These are phyloP conservation scores for Leptosomus discolor DNA, from an alignment of 2,113 vertebrate species.

Conservation along the genomic window DNA sequence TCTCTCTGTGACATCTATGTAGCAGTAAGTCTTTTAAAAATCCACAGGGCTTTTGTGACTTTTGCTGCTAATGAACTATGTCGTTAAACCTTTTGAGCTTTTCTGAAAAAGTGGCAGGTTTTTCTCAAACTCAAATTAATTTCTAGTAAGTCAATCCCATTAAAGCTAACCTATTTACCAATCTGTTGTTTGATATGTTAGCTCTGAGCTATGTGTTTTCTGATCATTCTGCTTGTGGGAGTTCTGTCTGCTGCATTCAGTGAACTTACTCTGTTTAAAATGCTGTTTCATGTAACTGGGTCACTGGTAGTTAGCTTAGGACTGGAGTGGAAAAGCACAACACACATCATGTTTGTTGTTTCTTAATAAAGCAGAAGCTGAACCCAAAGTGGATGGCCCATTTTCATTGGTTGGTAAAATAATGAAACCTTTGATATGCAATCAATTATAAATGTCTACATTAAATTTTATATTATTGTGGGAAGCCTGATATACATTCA, in stretches of 20 bases:
- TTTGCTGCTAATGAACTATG: not conserved
- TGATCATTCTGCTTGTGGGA: conserved; percentile 6
- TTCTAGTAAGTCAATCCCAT: conserved; percentile 19
- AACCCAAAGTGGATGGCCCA: not conserved
- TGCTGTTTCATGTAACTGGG: conserved; percentile 40
- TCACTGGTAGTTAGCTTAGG: not conserved
- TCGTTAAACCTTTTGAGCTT: conserved; percentile 6
- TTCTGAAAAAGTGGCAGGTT: conserved; percentile 3
- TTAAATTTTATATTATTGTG: not conserved
- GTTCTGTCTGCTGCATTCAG: not conserved
- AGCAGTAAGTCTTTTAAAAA: not conserved
- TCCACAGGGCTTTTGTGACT: not conserved
- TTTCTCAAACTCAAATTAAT: conserved; percentile 24
- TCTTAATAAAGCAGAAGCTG: not conserved
- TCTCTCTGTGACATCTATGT: not conserved
- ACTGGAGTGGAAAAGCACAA: not conserved
- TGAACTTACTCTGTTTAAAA: conserved; percentile 10
- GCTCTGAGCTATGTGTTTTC: conserved; percentile 15
- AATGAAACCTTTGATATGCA: conserved; percentile 1
- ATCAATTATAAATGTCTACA: not conserved
- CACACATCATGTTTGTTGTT: not conserved
- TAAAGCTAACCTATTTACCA: conserved; percentile 49
- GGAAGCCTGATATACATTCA: not conserved
- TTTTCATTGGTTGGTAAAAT: not conserved
- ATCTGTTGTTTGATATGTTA: conserved; percentile 35